Evolutionary conservation across 2,797 vertebrate species (phyloP), one percentile per base, ranked within the genome.

Genomic region (Craterocephalus amniculus): DNA sequence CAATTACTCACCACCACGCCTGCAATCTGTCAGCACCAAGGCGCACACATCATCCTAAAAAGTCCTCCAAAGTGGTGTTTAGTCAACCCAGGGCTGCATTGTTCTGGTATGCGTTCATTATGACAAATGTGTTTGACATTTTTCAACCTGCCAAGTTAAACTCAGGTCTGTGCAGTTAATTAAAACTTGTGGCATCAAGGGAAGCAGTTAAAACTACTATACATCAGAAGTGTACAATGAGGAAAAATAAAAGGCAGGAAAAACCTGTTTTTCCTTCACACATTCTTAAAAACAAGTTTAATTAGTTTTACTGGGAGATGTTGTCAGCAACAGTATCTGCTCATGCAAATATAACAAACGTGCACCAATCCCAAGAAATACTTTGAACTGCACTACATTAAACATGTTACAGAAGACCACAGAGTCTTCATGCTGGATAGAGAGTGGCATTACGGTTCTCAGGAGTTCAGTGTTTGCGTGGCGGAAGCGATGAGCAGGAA

Each of bases 1-100:
- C 3, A 24, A 58, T 70, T 24, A 36, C 32, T 18, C 27, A 11
- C 9, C 29, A 2, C 45, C 61, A 51, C 74, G 11, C 70, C 81
- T 9, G 13, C 20, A 6, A 34, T 58, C 20, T 14, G 40, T 55
- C 63, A 49, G 18, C 62, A 59, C 26, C 27, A 26, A 38, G 56
- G 7, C 55, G 52, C 54, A 26, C 69, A 35, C 45, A 59, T 38
- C 27, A 43, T 59, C 24, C 11, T 52, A 0, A 65, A 54, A 27
- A 51, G 1, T 11, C 7, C 18, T 12, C 45, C n/a, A 61, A 66
- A 4, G 9, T 43, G 22, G 52, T 36, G 26, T 55, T 1, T 1
- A 43, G 2, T 31, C 10, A 26, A 36, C 0, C 12, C 18, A 2
- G 22, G 27, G 35, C 22, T 24, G 26, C 26, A 57, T 34, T 57